Conservation (phyloP, 2,113 vertebrate species). For the Hydropotes inermis region DNA sequence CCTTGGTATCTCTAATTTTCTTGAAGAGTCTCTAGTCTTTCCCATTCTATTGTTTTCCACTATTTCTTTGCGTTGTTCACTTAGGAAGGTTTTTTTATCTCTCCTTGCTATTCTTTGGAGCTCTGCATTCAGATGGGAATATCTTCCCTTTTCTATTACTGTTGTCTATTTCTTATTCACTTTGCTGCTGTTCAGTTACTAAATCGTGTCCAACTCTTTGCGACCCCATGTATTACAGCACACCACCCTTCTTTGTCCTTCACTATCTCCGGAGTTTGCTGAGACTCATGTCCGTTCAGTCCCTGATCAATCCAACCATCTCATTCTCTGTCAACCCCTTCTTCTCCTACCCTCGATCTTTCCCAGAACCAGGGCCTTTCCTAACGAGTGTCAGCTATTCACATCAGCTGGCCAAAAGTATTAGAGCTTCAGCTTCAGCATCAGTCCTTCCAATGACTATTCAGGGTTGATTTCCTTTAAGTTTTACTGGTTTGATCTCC, state of each 20-base stretch:
- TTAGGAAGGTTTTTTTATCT: background rate
- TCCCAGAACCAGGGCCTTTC: background rate
- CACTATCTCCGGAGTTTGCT: background rate
- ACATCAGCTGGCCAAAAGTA: background rate
- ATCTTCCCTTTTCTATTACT: background rate
- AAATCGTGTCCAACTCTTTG: background rate
- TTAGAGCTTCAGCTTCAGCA: background rate
- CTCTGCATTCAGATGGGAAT: background rate
- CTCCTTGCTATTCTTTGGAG: background rate
- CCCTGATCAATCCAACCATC: background rate
- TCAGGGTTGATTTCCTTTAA: background rate
- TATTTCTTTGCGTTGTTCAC: rapidly evolving
- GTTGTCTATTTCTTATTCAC: background rate
- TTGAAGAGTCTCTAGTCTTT: background rate
- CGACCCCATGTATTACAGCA: background rate
- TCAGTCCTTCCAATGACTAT: background rate
- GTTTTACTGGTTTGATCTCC: background rate
- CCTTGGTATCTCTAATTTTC: background rate
- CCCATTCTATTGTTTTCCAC: background rate
- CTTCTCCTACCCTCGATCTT: background rate
- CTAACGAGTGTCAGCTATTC: background rate
- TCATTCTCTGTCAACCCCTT: background rate
- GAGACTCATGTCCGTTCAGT: background rate
- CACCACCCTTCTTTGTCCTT: background rate
- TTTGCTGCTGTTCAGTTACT: background rate